phyloP scores from a whole-genome alignment of 2,888 invertebrate species.

The Leptopilina syphax region DNA sequence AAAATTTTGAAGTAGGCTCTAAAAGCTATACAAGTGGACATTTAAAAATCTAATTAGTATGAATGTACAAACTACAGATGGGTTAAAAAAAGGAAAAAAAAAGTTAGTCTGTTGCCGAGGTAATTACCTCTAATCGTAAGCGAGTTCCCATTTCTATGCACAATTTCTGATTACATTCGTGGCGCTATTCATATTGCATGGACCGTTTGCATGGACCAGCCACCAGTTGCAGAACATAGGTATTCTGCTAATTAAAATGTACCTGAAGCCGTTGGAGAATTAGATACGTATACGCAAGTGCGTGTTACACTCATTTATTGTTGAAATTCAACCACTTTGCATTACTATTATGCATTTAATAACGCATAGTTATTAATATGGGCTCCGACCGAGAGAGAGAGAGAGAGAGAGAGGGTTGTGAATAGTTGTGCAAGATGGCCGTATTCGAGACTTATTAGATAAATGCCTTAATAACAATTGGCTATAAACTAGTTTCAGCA shows the following conservation, averaged over 20 bases:
- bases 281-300: constrained; percentile 32
- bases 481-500: constrained; percentile 69
- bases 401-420: no score
- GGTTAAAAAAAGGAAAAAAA: not conserved
- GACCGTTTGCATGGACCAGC: constrained; percentile 56
- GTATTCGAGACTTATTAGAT: constrained; percentile 57
- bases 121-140: constrained; percentile 39
- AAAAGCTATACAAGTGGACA: no score
- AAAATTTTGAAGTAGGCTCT: no score
- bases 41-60: no score
- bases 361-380: constrained; percentile 2
- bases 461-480: constrained; percentile 70
- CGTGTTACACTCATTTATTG: constrained; percentile 8
- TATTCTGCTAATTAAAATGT: constrained; percentile 74
- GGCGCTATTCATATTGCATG: constrained; percentile 42
- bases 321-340: not conserved
- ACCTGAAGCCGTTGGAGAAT: constrained; percentile 66
- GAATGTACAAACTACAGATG: no score
- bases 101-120: constrained; percentile 6
- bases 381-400: not conserved
- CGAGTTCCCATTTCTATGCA: constrained; percentile 19
- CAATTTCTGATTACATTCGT: constrained; percentile 31
- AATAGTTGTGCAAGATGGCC: constrained; percentile 6
- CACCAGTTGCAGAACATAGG: constrained; percentile 69
- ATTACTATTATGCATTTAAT: constrained; percentile 38